A percentile compares a stretch with the other conserved stretches of the same genome.
These are phyloP conservation scores for Brachyhypopomus gauderio DNA, from an alignment of 2,113 vertebrate species.

Conservation along the genomic window DNA sequence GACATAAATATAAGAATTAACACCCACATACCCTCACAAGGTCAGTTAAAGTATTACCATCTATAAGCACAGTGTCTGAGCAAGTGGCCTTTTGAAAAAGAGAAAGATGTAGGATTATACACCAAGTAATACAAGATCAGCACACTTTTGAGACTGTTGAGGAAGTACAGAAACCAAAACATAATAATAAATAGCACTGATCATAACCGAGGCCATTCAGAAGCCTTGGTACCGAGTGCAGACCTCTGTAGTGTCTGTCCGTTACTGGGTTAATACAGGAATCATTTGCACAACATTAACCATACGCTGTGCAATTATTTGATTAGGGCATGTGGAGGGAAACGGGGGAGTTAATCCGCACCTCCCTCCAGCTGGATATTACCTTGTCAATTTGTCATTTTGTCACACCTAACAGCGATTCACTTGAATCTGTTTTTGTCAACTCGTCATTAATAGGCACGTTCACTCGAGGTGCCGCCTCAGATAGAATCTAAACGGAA, in stretches of 20 bases:
- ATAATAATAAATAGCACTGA: neutral
- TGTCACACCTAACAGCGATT: constrained; percentile 58
- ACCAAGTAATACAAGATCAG: no score
- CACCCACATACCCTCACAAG: neutral
- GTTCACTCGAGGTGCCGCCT: constrained; percentile 44
- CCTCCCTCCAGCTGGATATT: constrained; percentile 54
- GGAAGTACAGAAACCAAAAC: neutral
- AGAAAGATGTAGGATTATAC: neutral
- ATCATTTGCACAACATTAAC: constrained; percentile 52
- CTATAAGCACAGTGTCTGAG: neutral
- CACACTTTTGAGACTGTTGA: neutral
- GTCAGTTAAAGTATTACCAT: neutral
- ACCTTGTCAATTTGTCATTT: constrained; percentile 62
- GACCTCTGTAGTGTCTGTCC: constrained; percentile 32
- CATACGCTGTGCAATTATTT: constrained; percentile 57
- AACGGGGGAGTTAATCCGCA: constrained; percentile 54
- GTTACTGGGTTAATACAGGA: constrained; percentile 49
- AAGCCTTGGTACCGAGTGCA: constrained; percentile 7
- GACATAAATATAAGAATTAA: constrained; percentile 42
- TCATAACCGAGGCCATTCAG: neutral
- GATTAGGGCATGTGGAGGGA: constrained; percentile 43
- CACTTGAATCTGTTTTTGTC: constrained; percentile 56
- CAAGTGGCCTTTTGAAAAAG: neutral
- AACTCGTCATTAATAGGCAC: constrained; percentile 51
- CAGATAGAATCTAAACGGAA: constrained; percentile 53